phyloP scores from a whole-genome alignment of 2,888 invertebrate genomes.

The Cyclophora albipunctata region DNA sequence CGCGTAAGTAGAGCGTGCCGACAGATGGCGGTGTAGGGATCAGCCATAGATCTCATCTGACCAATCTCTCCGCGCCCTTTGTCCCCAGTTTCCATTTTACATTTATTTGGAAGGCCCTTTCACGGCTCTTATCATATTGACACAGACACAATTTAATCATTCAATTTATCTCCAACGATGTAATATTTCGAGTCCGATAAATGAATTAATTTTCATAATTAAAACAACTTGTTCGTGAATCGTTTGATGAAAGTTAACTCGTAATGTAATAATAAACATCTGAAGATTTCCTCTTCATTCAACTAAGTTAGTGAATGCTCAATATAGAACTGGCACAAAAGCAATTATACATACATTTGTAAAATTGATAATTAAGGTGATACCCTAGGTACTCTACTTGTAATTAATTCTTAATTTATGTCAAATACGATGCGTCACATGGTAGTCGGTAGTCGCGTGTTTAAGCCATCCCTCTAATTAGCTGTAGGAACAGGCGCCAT shows the following conservation, averaged over 20 bases:
- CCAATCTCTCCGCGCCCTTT: constrained; percentile 48
- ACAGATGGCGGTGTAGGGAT: constrained; percentile 30
- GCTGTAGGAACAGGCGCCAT: constrained; percentile 17
- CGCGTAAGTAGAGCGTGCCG: not conserved
- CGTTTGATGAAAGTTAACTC: not conserved
- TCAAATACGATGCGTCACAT: no score
- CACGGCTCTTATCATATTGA: constrained; percentile 64
- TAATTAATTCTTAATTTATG: no score
- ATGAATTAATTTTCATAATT: constrained; percentile 20
- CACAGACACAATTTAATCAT: constrained; percentile 59
- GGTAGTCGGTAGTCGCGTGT: not conserved
- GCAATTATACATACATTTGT: no score
- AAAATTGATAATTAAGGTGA: no score
- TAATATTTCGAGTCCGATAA: constrained; percentile 31
- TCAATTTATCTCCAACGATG: constrained; percentile 49
- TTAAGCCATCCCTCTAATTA: constrained; percentile 28
- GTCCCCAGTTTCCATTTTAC: constrained; percentile 57
- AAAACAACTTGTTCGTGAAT: constrained; percentile 8
- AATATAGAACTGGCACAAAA: no score
- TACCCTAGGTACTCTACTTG: no score
- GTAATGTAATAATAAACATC: no score
- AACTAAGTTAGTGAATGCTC: no score
- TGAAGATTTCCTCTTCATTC: constrained; percentile 2
- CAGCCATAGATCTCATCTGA: constrained; percentile 43
- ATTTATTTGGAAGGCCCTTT: constrained; percentile 46